Percentiles rank a stretch among this genome's conserved stretches.
Conservation (phyloP, 2,113 vertebrate species). For the Tapirus terrestris region DNA sequence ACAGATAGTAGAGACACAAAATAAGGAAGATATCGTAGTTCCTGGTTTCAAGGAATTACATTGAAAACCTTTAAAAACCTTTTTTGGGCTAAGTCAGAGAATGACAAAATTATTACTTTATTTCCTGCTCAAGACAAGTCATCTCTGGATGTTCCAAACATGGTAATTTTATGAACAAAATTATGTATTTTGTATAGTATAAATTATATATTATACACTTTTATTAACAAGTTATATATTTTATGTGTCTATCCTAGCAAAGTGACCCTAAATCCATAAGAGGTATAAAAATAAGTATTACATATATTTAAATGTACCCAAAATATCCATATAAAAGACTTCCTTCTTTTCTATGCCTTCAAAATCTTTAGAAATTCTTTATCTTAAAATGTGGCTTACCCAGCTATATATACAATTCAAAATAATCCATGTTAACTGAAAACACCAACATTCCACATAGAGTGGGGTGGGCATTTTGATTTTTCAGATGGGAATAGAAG, state of each 20-base stretch:
- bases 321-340: neutral
- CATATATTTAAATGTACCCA: neutral
- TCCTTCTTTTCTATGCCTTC: neutral
- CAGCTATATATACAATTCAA: neutral
- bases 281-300: neutral
- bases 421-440: neutral
- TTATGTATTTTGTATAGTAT: neutral
- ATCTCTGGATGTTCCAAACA: neutral
- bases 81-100: neutral
- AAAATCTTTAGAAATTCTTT: neutral
- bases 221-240: neutral
- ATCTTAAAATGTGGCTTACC: neutral
- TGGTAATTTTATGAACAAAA: neutral
- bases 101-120: neutral
- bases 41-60: neutral
- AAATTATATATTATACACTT: neutral
- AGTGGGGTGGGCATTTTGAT: neutral
- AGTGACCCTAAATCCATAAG: neutral
- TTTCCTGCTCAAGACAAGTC: neutral
- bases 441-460: neutral
- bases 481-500: neutral
- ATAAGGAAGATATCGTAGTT: neutral
- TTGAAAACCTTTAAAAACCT: neutral
- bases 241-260: neutral
- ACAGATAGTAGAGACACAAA: neutral